These are phyloP conservation scores for Crossoptilon crossoptilon DNA, from an alignment of 2,797 vertebrate genomes.

Conservation along the genomic window DNA sequence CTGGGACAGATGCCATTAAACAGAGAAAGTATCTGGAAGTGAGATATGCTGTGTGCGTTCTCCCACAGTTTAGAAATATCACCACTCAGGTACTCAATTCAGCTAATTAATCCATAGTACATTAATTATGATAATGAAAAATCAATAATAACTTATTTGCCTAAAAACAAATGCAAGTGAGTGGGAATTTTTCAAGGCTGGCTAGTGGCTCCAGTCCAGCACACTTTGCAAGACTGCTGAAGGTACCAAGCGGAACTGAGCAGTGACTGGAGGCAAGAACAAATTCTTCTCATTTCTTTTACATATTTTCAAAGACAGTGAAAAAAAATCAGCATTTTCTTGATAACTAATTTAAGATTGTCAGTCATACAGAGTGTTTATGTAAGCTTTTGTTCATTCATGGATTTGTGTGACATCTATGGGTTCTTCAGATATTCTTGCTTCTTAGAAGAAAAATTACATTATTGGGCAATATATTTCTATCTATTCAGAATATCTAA, in stretches of 20 bases:
- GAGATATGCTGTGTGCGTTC: background rate
- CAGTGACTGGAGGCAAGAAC: background rate
- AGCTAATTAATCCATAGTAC: conserved; percentile 34
- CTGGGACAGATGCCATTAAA: background rate
- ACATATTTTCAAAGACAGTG: background rate
- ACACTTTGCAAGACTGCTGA: background rate
- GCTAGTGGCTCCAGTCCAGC: background rate
- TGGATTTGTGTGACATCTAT: background rate
- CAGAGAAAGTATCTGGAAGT: background rate
- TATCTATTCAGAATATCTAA: background rate
- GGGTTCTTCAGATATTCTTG: background rate
- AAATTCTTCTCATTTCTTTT: background rate
- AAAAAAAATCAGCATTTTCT: background rate
- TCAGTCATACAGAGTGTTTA: background rate
- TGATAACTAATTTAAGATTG: background rate
- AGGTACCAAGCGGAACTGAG: background rate
- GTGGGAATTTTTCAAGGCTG: conserved; percentile 5
- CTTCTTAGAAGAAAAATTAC: background rate
- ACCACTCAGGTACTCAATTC: conserved; percentile 33
- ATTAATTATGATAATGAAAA: conserved; percentile 60
- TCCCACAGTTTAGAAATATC: background rate
- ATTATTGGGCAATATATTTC: background rate
- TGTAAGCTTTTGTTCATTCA: background rate
- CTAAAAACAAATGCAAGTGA: background rate
- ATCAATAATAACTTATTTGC: conserved; percentile 30